These are phyloP conservation scores for Rousettus madagascariensis DNA, from an alignment of 2,797 vertebrate species.

Conservation along the genomic window DNA sequence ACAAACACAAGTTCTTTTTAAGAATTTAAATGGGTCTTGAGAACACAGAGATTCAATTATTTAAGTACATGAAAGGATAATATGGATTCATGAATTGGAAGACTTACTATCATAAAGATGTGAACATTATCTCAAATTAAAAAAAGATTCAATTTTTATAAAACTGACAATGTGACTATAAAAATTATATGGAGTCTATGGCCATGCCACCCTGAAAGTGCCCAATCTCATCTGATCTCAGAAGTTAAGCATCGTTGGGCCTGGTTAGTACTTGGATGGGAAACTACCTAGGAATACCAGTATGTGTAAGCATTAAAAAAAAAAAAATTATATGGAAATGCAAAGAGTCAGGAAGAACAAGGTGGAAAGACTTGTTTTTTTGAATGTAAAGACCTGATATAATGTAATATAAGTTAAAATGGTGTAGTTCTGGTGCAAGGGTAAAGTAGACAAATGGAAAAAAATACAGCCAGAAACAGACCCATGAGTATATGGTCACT, in stretches of 20 bases:
- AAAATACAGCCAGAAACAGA: not conserved
- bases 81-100: not conserved
- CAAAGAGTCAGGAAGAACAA: not conserved
- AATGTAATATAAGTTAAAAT: not conserved
- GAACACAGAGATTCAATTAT: not conserved
- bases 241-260: too few species aligned
- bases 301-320: not conserved
- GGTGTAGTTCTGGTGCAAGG: not conserved
- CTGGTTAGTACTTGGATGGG: too few species aligned
- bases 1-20: not conserved
- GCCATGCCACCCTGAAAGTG: too few species aligned
- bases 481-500: not conserved
- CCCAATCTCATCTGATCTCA: too few species aligned
- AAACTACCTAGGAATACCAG: too few species aligned
- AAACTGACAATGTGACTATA: not conserved
- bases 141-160: conserved; percentile 21
- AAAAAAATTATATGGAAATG: conserved; percentile 2
- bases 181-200: not conserved
- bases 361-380: not conserved
- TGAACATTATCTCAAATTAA: not conserved
- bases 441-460: not conserved
- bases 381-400: not conserved
- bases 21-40: not conserved
- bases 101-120: conserved; percentile 9
- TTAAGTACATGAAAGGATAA: not conserved